phyloP scores from a whole-genome alignment of 1,140 invertebrate species.

The Eurytemora carolleeae region DNA sequence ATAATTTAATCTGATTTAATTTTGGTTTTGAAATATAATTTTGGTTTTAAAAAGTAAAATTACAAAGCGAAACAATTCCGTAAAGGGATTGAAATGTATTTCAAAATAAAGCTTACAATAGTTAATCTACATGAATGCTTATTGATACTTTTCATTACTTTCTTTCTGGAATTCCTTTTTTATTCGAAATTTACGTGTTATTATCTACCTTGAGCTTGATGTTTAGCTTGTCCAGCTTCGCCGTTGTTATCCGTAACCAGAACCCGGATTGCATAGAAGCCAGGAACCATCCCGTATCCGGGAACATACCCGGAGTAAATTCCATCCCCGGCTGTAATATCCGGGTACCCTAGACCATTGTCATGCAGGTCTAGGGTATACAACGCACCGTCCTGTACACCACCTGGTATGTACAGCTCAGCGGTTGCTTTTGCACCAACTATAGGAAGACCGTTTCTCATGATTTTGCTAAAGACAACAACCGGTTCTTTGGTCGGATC shows the following conservation, averaged over 20 bases:
- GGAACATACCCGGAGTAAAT: constrained; percentile 23
- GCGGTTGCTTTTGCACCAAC: background rate
- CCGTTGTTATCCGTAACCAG: constrained; percentile 20
- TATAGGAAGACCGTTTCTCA: constrained; percentile 1
- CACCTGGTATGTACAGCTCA: background rate
- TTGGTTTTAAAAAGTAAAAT: no score
- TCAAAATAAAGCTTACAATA: no score
- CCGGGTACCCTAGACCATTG: constrained; percentile 18
- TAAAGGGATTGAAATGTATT: no score
- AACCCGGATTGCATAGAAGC: constrained; percentile 20
- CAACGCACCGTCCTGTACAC: background rate
- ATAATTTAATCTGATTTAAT: no score
- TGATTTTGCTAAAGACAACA: constrained; percentile 5
- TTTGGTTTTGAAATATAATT: no score
- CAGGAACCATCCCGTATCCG: constrained; percentile 20
- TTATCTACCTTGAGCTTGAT: no score
- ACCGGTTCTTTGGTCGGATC: background rate
- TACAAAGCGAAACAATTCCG: no score
- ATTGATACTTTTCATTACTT: no score
- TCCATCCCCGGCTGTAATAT: constrained; percentile 21
- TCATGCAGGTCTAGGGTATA: background rate
- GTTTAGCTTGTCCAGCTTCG: constrained; percentile 19
- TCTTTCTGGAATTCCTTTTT: no score
- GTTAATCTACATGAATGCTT: no score
- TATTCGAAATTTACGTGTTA: no score